A percentile compares a stretch with the other conserved stretches of the same genome.
These are phyloP conservation scores for Drosophila gaucha DNA, from an alignment of 2,888 invertebrate species.

Conservation along the genomic window DNA sequence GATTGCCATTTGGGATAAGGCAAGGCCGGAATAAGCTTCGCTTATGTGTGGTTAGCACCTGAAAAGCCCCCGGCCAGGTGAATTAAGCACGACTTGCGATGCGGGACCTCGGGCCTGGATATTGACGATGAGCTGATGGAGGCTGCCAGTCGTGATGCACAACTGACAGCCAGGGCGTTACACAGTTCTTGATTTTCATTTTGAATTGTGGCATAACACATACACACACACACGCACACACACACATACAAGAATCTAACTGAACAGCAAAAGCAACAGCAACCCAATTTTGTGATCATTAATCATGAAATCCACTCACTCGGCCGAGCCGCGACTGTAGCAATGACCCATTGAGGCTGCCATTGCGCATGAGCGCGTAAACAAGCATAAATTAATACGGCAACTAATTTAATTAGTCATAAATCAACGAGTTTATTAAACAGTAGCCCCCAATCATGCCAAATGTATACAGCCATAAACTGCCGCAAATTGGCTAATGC, in stretches of 20 bases:
- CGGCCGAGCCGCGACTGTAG: constrained; percentile 40
- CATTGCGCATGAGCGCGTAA: constrained; percentile 65
- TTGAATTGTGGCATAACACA: not conserved
- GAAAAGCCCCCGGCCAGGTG: constrained; percentile 22
- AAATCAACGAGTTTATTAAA: constrained; percentile 80
- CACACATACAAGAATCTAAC: constrained; percentile 10
- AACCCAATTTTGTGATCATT: constrained; percentile 63
- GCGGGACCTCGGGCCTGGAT: constrained; percentile 23
- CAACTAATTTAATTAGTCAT: constrained; percentile 78
- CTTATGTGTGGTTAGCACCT: constrained; percentile 64
- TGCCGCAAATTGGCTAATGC: constrained; percentile 79
- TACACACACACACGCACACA: not conserved
- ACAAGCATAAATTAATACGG: constrained; percentile 74
- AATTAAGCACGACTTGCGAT: constrained; percentile 64
- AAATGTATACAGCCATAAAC: constrained; percentile 70
- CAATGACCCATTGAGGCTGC: constrained; percentile 69
- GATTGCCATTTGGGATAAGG: constrained; percentile 77
- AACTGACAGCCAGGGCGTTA: constrained; percentile 51
- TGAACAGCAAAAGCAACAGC: constrained; percentile 9
- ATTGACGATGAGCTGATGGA: constrained; percentile 69
- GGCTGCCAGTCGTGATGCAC: constrained; percentile 66
- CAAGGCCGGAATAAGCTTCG: constrained; percentile 36
- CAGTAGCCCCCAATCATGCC: constrained; percentile 77
- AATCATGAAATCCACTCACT: constrained; percentile 63
- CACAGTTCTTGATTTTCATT: constrained; percentile 26